A percentile compares a stretch with the other conserved stretches of the same genome.
phyloP scores from a whole-genome alignment of 2,888 invertebrate species.

The Smittia aterrima region DNA sequence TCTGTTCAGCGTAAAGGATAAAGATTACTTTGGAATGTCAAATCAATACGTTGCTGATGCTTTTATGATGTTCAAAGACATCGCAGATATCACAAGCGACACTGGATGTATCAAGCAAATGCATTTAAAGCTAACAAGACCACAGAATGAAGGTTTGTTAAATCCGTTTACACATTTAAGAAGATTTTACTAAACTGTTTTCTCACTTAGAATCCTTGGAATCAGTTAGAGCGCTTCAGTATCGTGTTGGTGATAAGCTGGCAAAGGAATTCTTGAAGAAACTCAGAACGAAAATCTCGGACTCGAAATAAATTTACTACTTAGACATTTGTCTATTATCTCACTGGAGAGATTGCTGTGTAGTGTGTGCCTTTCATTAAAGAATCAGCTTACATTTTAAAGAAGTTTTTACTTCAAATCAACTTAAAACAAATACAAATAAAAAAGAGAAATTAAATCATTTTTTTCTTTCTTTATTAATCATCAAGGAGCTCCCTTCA shows the following conservation, averaged over 20 bases:
- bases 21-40: slow-evolving; percentile 86
- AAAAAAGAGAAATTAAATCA: no score
- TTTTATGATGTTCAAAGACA: slow-evolving; percentile 76
- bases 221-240: slow-evolving; percentile 73
- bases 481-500: no score
- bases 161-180: neutral
- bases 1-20: slow-evolving; percentile 91
- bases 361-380: no score
- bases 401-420: no score
- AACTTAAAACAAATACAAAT: no score
- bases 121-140: slow-evolving; percentile 68
- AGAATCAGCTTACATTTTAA: no score
- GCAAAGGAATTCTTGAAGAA: slow-evolving; percentile 87
- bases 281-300: slow-evolving; percentile 62
- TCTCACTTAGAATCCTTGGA: slow-evolving; percentile 59
- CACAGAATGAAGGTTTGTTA: slow-evolving; percentile 64
- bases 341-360: no score
- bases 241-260: slow-evolving; percentile 80
- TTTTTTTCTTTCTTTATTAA: no score
- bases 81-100: slow-evolving; percentile 63
- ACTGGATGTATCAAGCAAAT: slow-evolving; percentile 68
- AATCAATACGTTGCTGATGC: slow-evolving; percentile 96
- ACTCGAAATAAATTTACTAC: slow-evolving; percentile 24
- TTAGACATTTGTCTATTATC: no score
- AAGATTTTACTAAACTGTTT: slow-evolving; percentile 43